Evolutionary conservation across 2,797 vertebrate species (phyloP), one percentile per base, ranked within the genome.

Genomic region (Sebastolobus alascanus): DNA sequence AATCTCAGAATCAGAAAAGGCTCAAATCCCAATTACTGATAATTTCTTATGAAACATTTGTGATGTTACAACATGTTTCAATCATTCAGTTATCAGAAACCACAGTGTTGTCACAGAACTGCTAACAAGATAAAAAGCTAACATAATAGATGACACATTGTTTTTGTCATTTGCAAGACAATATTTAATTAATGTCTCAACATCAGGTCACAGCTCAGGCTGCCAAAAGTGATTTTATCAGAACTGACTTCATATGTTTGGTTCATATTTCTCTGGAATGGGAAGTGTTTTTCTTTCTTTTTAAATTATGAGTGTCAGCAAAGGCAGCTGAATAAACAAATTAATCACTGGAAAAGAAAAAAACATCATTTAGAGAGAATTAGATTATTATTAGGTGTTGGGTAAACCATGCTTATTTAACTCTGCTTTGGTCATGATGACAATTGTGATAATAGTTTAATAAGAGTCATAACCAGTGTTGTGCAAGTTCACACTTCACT

Each of bases 331-430:
- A 60, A 59, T 18, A 78, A 33, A 78, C 22, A 75, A 65, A 69
- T 59, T 2, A 25, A 60, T 72, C 13, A 31, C 2, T n/a, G 5
- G 18, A 37, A 8, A 20, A 52, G 50, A 52, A 52, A n/a, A 27
- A 6, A 14, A 70, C 22, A 59, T 12, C 4, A 70, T 12, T 54
- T 9, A 25, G 18, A 20, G 9, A 56, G 7, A 29, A 68, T 79
- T n/a, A 55, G 25, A 75, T 79, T 59, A 78, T 56, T 14, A 35
- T 58, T n/a, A 52, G 10, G 63, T 43, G 7, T 3, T 58, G 6
- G 3, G 37, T 54, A 38, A 60, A 43, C 14, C 22, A 25, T 55
- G 8, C 14, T 43, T 11, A 95, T 99, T 99, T 99, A 98, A 20
- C 65, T 29, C 14, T 46, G 67, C 20, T 5, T 4, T 58, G 46